These are phyloP conservation scores for Maccullochella peelii DNA, from an alignment of 2,113 vertebrate genomes.

Conservation along the genomic window DNA sequence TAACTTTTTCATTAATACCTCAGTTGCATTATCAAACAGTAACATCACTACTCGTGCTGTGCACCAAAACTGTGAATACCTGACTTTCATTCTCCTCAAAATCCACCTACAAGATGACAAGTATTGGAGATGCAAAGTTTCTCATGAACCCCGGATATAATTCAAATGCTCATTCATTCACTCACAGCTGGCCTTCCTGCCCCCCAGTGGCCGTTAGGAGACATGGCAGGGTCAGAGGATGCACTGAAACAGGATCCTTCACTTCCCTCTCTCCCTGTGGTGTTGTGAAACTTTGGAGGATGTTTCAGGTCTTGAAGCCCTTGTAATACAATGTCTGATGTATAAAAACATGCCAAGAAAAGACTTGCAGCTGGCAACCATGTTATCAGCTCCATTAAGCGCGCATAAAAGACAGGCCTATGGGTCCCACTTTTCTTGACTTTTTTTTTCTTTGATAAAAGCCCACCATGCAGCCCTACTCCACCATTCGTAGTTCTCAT, in stretches of 20 bases:
- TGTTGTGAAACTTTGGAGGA: background rate
- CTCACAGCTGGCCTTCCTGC: constrained; percentile 9
- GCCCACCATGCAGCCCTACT: too few species aligned
- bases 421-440: background rate
- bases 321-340: too few species aligned
- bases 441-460: background rate
- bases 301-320: background rate
- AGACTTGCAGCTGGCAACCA: too few species aligned
- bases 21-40: background rate
- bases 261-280: background rate
- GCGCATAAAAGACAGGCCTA: too few species aligned
- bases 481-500: background rate
- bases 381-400: background rate
- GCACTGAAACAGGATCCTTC: background rate
- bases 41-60: background rate
- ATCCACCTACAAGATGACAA: background rate
- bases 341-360: background rate
- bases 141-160: background rate
- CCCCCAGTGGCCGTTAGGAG: constrained; percentile 20
- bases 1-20: too few species aligned
- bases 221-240: background rate
- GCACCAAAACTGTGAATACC: background rate
- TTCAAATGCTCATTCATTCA: background rate
- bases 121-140: background rate
- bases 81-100: background rate